Evolutionary conservation across 1,140 invertebrate genomes (phyloP), one percentile per base, ranked within the genome.

Genomic region (Thaumatotibia leucotreta): DNA sequence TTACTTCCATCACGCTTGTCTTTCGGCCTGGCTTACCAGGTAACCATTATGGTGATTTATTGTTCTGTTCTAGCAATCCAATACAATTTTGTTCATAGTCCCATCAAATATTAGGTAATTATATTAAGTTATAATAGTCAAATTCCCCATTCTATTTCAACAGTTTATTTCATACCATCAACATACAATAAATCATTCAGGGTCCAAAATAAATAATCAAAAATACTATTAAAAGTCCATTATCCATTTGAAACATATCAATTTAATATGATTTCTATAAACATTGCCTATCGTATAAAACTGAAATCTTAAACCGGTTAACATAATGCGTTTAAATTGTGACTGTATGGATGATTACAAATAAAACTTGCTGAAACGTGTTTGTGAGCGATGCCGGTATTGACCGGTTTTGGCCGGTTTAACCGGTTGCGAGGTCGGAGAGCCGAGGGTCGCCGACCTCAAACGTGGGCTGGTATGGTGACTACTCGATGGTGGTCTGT

Each of bases 401-500:
- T 27, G 24, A 17, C 52, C 52, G 14, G 52, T 27, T 20, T 14
- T n/a, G 4, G 8, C 50, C 23, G 50, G 50, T 27, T 54, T 27
- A 52, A n/a, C 66, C 74, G 72, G 75, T 69, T 67, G 67, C 20
- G 77, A 82, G 81, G 79, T 63, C 79, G 79, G 77, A 69, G 64
- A 45, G 11, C 63, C 14, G 63, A 14, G 14, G 39, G 9, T 22
- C 63, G 35, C 84, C 78, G 82, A 79, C 82, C 84, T 75, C 76
- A 35, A 61, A 76, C 76, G 79, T 70, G 63, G 52, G 58, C 35
- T 24, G 22, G 61, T 73, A 85, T 86, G 75, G 73, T 74, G 88
- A 90, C 86, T 91, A 92, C 89, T 96, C 95, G 79, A 98, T 92
- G 68, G 96, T 90, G 17, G 95, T 96, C 73, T 94, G 94, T 94